These are phyloP conservation scores for Lagopus muta DNA, from an alignment of 2,113 vertebrate species.

Conservation along the genomic window DNA sequence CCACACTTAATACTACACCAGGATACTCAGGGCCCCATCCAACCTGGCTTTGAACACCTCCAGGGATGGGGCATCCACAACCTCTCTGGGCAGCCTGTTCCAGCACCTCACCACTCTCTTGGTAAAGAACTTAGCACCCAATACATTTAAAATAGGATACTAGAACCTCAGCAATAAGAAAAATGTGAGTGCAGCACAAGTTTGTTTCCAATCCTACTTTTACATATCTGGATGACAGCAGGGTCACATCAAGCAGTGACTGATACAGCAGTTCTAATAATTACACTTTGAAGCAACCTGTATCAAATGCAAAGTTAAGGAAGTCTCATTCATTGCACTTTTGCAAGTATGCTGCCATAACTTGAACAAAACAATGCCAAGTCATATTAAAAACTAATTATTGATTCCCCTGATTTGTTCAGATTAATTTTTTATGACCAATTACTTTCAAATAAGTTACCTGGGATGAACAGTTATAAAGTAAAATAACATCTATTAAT, in stretches of 20 bases:
- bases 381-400: constrained; percentile 53
- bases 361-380: constrained; percentile 25
- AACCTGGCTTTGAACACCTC: too few relatives aligned
- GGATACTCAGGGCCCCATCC: too few relatives aligned
- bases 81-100: too few relatives aligned
- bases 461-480: not conserved
- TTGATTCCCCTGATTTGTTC: not conserved
- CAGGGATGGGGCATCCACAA: too few relatives aligned
- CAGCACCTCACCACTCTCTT: too few relatives aligned
- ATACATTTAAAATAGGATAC: not conserved
- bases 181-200: not conserved
- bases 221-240: not conserved
- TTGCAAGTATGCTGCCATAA: not conserved
- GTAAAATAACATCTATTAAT: constrained; percentile 51
- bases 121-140: not conserved
- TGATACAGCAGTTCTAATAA: not conserved
- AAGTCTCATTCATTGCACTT: not conserved
- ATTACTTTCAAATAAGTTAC: constrained; percentile 22
- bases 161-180: not conserved
- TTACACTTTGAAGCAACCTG: not conserved
- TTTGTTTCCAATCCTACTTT: not conserved
- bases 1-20: too few relatives aligned
- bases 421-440: constrained; percentile 58
- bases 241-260: not conserved
- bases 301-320: not conserved